These are phyloP conservation scores for Rotaria magnacalcarata DNA, from an alignment of 2,888 invertebrate genomes.

Conservation along the genomic window DNA sequence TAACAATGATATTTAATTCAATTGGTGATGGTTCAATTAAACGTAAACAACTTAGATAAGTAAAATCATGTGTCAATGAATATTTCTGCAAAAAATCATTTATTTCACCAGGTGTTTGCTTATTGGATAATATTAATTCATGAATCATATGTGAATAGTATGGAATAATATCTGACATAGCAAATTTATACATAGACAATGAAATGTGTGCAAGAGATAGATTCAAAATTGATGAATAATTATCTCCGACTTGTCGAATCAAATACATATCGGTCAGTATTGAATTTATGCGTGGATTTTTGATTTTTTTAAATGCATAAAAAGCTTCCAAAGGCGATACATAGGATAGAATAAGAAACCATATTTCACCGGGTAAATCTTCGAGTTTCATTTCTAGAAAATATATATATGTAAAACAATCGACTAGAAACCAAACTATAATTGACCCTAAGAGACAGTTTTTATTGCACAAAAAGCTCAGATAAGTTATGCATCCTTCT, in stretches of 20 bases:
- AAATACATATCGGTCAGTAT: neutral
- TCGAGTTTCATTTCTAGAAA: neutral
- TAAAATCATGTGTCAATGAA: slow-evolving; percentile 1
- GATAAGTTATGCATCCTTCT: too few relatives aligned
- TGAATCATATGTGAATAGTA: neutral
- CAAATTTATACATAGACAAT: slow-evolving; percentile 10
- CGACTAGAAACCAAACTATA: too few relatives aligned
- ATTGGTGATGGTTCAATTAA: neutral
- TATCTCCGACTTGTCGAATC: neutral
- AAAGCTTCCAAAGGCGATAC: neutral
- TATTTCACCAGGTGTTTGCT: neutral
- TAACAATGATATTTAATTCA: neutral
- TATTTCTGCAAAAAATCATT: neutral
- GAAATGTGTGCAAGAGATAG: neutral
- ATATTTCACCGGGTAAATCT: neutral
- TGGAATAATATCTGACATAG: neutral
- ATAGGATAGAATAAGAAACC: neutral
- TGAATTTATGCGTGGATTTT: neutral
- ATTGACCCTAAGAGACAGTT: too few relatives aligned
- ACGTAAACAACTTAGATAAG: neutral
- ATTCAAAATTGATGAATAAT: neutral
- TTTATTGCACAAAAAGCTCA: too few relatives aligned
- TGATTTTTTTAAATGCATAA: neutral
- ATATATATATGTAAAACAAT: neutral
- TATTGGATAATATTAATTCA: neutral